These are phyloP conservation scores for Sphecodes monilicornis DNA, from an alignment of 2,888 invertebrate species.

Conservation along the genomic window DNA sequence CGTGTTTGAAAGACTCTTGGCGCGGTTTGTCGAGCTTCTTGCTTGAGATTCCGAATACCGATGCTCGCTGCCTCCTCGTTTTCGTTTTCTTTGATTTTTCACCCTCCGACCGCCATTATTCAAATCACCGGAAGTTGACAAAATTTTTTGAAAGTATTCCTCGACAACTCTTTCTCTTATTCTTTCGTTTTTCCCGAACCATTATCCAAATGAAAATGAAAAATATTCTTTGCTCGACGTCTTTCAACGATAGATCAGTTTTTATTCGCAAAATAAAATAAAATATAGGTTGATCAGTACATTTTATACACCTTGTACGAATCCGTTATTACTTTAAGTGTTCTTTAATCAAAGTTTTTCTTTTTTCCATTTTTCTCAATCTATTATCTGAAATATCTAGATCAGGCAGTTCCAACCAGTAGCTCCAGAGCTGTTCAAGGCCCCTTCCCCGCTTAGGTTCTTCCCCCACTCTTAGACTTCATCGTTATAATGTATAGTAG, in stretches of 20 bases:
- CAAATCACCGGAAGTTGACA: background rate
- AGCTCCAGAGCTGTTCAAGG: too few relatives aligned
- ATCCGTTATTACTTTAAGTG: too few relatives aligned
- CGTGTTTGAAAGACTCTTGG: constrained; percentile 18
- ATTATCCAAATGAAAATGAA: background rate
- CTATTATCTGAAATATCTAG: too few relatives aligned
- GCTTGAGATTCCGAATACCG: constrained; percentile 9
- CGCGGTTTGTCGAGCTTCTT: constrained; percentile 16
- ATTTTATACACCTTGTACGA: too few relatives aligned
- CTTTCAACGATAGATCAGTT: background rate
- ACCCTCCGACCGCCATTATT: background rate
- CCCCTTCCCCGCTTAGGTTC: too few relatives aligned
- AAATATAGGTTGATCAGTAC: background rate
- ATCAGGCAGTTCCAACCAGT: too few relatives aligned
- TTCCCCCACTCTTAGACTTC: too few relatives aligned
- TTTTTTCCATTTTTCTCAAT: too few relatives aligned
- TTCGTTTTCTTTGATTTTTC: background rate
- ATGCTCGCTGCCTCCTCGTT: background rate
- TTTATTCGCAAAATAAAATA: background rate
- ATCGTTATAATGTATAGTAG: too few relatives aligned
- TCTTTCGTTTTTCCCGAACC: background rate
- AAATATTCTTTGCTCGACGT: background rate
- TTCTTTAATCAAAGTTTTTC: too few relatives aligned
- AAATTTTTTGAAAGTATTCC: background rate
- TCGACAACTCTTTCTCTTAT: background rate